Evolutionary conservation across 2,888 invertebrate species (phyloP).

Genomic region (Conus canariensis): DNA sequence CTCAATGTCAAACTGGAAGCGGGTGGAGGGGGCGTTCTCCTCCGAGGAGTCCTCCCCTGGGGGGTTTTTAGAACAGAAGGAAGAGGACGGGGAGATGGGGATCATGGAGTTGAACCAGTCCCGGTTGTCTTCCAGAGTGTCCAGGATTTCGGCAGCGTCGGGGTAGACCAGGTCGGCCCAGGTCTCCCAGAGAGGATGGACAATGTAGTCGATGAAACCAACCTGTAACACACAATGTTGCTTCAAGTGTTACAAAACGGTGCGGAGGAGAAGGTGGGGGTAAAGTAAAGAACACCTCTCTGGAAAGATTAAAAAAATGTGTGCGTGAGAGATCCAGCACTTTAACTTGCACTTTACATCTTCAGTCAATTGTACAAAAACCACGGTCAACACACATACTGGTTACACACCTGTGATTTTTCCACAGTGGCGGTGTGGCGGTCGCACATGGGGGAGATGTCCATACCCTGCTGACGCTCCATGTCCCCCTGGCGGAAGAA

Average conservation of each 20-base stretch:
- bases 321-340: no score
- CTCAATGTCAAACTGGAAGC: slow-evolving; percentile 69
- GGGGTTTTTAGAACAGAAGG: slow-evolving; percentile 64
- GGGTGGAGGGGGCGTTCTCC: slow-evolving; percentile 52
- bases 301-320: no score
- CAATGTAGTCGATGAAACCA: slow-evolving; percentile 99
- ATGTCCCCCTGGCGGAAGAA: slow-evolving; percentile 99
- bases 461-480: slow-evolving; percentile 96
- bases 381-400: no score
- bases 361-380: no score
- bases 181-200: slow-evolving; percentile 99
- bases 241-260: no score
- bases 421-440: slow-evolving; percentile 97
- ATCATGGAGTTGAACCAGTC: slow-evolving; percentile 97
- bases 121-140: slow-evolving; percentile 98
- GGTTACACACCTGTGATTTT: slow-evolving; percentile 89
- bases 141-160: slow-evolving; percentile 98
- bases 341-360: no score
- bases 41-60: slow-evolving; percentile 42
- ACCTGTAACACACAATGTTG: slow-evolving; percentile 82
- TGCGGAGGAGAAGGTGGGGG: no score
- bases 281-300: no score
- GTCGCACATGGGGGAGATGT: slow-evolving; percentile 99
- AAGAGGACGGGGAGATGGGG: slow-evolving; percentile 88
- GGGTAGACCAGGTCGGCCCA: slow-evolving; percentile 99